A percentile compares a stretch with the other conserved stretches of the same genome.
Evolutionary conservation across 1,140 invertebrate species (phyloP).

Genomic region (Anthonomus grandis): DNA sequence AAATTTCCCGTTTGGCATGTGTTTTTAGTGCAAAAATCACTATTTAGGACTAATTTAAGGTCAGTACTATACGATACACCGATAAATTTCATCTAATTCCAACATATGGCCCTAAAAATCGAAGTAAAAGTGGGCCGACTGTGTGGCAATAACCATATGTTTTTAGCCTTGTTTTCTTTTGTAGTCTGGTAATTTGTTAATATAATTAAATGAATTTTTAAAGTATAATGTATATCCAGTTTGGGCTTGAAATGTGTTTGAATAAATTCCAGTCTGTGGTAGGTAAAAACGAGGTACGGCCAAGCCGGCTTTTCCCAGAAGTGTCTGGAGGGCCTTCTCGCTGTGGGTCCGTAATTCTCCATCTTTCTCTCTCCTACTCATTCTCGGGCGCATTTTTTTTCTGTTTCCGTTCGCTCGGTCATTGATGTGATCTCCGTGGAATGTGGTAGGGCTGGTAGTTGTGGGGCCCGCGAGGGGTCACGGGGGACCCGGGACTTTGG

Average conservation of each 20-base stretch:
- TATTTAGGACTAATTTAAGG: slow-evolving; percentile 12
- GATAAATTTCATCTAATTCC: no score
- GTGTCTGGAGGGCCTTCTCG: slow-evolving; percentile 29
- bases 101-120: no score
- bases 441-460: slow-evolving; percentile 46
- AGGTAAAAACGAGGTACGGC: slow-evolving; percentile 15
- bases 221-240: neutral
- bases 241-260: neutral
- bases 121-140: no score
- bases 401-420: slow-evolving; percentile 46
- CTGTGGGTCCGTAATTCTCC: slow-evolving; percentile 32
- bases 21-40: slow-evolving; percentile 10
- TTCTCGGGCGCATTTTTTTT: slow-evolving; percentile 36
- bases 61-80: no score
- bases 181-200: neutral
- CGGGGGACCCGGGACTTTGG: slow-evolving; percentile 34
- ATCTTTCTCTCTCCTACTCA: slow-evolving; percentile 23
- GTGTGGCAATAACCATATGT: slow-evolving; percentile 32
- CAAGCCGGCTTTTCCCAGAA: slow-evolving; percentile 37
- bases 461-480: slow-evolving; percentile 22
- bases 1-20: slow-evolving; percentile 4
- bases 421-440: slow-evolving; percentile 50
- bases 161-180: slow-evolving; percentile 25
- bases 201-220: neutral
- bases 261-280: slow-evolving; percentile 20